Evolutionary conservation across 2,888 invertebrate species (phyloP), one percentile per base, ranked within the genome.

Genomic region (Eugnorisma glareosa): DNA sequence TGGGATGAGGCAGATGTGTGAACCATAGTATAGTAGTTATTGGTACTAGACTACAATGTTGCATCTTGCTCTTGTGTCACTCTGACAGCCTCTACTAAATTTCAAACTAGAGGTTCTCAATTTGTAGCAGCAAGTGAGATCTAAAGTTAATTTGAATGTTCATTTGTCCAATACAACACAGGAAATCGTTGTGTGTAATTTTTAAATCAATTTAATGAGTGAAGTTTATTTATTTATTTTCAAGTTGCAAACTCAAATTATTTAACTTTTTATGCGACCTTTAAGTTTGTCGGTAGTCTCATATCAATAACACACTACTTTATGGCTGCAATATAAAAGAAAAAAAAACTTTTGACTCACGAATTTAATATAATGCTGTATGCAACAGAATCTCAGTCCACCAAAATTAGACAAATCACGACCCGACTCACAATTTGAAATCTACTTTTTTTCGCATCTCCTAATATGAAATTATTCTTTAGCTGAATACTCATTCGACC

Each of bases 391-490:
- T 80, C 77, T 77, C 77, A 75, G 67, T 40, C 83, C 8, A 73
- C 72, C 85, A 84, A 89, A 91, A 88, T 89, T 88, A 90, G 79
- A 87, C 83, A 90, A 89, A 87, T 88, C 84, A 88, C 86, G 89
- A 89, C 87, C 86, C 75, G 81, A 82, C 87, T 89, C 87, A 86
- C 68, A 87, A 70, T 83, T 88, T 82, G 37, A 80, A 81, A 73
- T 84, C 75, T 77, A 88, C 91, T 92, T 93, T 94, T 93, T 93
- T 92, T 90, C 90, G 81, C 87, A 89, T 85, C 90, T 79, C 85
- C 92, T 91, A 93, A 94, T 94, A 94, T 93, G 94, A 93, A 94
- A 95, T 94, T 93, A 93, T 93, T 91, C 90, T 89, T 86, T 84
- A 83, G 77, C 92, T 91, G 94, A 94, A 94, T 91, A 92, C 89